A percentile compares a stretch with the other conserved stretches of the same genome.
These are phyloP conservation scores for Drosophila insularis DNA, from an alignment of 1,140 invertebrate species.

Conservation along the genomic window DNA sequence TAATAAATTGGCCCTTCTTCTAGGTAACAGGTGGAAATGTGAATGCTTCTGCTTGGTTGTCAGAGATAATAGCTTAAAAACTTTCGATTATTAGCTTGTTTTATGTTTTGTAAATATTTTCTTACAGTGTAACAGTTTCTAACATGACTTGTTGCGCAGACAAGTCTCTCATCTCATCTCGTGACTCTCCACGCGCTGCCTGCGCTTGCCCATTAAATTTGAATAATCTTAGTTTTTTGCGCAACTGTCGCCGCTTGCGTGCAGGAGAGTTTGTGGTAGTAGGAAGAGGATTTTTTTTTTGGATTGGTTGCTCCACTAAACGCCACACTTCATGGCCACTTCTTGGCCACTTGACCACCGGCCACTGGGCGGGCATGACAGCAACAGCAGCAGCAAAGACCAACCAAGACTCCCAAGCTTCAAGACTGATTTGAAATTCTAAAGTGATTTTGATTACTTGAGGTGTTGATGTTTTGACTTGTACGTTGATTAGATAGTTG, in stretches of 20 bases:
- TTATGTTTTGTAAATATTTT: not conserved
- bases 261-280: constrained; percentile 30
- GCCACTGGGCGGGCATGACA: constrained; percentile 56
- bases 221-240: constrained; percentile 71
- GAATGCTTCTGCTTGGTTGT: no score
- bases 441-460: constrained; percentile 81
- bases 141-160: constrained; percentile 36
- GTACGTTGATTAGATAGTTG: constrained; percentile 79
- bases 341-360: not conserved
- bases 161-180: constrained; percentile 36
- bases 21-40: no score
- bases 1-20: no score
- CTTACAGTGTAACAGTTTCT: constrained; percentile 40
- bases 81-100: no score
- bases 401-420: constrained; percentile 46
- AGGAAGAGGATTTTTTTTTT: constrained; percentile 13
- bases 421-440: constrained; percentile 78
- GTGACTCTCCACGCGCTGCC: constrained; percentile 64
- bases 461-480: constrained; percentile 81
- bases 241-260: constrained; percentile 59
- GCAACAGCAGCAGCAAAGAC: constrained; percentile 15
- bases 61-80: no score
- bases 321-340: constrained; percentile 43
- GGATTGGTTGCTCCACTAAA: constrained; percentile 49
- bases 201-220: constrained; percentile 73